phyloP scores from a whole-genome alignment of 1,140 invertebrate species.

The Ceratina calcarata region DNA sequence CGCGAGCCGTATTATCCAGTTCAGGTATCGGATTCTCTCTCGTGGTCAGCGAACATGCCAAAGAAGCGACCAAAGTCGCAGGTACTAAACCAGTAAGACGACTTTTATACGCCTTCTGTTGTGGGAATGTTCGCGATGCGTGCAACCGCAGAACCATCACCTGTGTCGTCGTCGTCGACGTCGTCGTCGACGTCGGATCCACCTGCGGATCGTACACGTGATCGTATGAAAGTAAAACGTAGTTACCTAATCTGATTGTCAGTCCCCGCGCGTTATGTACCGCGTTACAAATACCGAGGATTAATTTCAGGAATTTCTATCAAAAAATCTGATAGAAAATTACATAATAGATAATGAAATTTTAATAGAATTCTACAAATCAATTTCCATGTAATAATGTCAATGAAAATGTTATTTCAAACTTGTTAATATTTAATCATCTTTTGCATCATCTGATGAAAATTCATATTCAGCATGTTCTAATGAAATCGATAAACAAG shows the following conservation, averaged over 20 bases:
- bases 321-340: too few relatives aligned
- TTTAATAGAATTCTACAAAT: neutral
- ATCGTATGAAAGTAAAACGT: conserved; percentile 13
- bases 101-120: conserved; percentile 55
- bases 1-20: neutral
- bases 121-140: conserved; percentile 75
- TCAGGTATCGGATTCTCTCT: neutral
- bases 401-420: too few relatives aligned
- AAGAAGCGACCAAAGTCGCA: conserved; percentile 10
- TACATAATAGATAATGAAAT: too few relatives aligned
- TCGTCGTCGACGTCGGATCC: neutral
- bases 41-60: conserved; percentile 48
- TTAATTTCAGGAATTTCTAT: too few relatives aligned
- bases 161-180: neutral
- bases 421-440: too few relatives aligned
- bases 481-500: too few relatives aligned
- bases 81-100: conserved; percentile 37
- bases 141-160: conserved; percentile 70
- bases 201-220: neutral
- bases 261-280: too few relatives aligned
- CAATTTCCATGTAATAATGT: neutral
- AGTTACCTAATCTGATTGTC: too few relatives aligned
- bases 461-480: too few relatives aligned
- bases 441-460: too few relatives aligned
- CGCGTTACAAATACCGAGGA: too few relatives aligned